These are phyloP conservation scores for Bujurquina vittata DNA, from an alignment of 2,113 vertebrate species.

Conservation along the genomic window DNA sequence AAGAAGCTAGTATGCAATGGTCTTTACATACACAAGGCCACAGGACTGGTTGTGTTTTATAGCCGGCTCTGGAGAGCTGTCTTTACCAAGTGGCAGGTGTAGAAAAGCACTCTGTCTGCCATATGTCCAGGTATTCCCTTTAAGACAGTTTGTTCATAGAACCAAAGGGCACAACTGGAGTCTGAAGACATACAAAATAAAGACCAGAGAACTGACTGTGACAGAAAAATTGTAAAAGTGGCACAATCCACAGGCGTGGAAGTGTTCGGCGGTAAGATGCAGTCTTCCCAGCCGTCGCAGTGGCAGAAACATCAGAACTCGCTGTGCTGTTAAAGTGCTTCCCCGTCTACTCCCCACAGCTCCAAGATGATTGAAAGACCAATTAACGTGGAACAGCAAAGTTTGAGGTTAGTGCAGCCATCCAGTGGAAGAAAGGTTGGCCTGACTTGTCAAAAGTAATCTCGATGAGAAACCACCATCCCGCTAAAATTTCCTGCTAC, in stretches of 20 bases:
- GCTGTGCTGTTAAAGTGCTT: neutral
- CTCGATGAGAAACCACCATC: neutral
- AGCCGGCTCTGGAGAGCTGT: too few species aligned
- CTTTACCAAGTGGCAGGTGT: neutral
- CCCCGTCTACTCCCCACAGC: neutral
- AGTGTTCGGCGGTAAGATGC: neutral
- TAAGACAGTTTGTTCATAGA: neutral
- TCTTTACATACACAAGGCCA: too few species aligned
- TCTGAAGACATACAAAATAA: neutral
- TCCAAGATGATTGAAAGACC: neutral
- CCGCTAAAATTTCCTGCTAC: neutral
- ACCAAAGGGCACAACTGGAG: neutral
- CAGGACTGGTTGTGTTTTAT: too few species aligned
- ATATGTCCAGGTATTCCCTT: neutral
- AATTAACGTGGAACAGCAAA: neutral
- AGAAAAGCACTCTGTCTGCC: neutral
- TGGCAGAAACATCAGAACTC: conserved; percentile 2
- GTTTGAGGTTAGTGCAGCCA: conserved; percentile 4
- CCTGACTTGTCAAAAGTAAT: neutral
- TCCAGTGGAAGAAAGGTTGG: neutral
- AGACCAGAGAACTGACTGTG: neutral
- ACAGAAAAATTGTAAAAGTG: neutral
- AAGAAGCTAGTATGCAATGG: neutral
- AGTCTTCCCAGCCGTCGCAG: neutral
- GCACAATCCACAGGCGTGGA: neutral